These are phyloP conservation scores for Acanthurus lineatus DNA, from an alignment of 2,797 vertebrate species.

Conservation along the genomic window DNA sequence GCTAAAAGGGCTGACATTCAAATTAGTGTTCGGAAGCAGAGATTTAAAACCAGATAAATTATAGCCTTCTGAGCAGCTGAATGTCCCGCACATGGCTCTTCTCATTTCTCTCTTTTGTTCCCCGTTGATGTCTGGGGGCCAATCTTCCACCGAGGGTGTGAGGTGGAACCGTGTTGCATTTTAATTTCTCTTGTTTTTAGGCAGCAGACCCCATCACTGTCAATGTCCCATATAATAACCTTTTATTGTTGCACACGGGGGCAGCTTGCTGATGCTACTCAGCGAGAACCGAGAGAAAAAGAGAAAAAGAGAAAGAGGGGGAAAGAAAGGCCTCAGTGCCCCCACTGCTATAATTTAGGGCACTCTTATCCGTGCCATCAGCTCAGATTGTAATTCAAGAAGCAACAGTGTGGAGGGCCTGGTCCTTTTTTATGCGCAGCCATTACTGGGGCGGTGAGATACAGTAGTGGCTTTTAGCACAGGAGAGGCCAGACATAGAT, in stretches of 20 bases:
- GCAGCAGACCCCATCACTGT: slow-evolving; percentile 73
- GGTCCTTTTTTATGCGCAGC: slow-evolving; percentile 78
- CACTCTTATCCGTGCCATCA: slow-evolving; percentile 86
- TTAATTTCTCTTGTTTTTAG: slow-evolving; percentile 82
- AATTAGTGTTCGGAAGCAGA: slow-evolving; percentile 61
- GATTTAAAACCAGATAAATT: slow-evolving; percentile 73
- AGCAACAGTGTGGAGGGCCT: slow-evolving; percentile 84
- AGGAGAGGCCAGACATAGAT: slow-evolving; percentile 85
- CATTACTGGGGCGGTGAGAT: slow-evolving; percentile 87
- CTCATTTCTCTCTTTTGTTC: slow-evolving; percentile 66
- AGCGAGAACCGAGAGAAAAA: slow-evolving; percentile 68
- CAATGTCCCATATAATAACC: slow-evolving; percentile 81
- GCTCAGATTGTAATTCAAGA: slow-evolving; percentile 89
- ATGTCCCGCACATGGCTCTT: slow-evolving; percentile 65
- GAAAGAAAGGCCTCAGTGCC: slow-evolving; percentile 69
- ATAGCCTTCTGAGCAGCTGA: slow-evolving; percentile 64
- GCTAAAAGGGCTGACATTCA: slow-evolving; percentile 65
- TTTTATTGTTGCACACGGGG: slow-evolving; percentile 75
- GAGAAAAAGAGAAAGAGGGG: slow-evolving; percentile 38
- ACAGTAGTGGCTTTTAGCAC: slow-evolving; percentile 87
- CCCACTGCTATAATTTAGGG: slow-evolving; percentile 84
- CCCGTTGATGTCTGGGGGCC: slow-evolving; percentile 59
- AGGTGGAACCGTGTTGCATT: slow-evolving; percentile 70
- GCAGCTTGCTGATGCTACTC: slow-evolving; percentile 71
- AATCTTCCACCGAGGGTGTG: slow-evolving; percentile 47